phyloP scores from a whole-genome alignment of 2,797 vertebrate genomes.

The Ptychobarbus kaznakovi region DNA sequence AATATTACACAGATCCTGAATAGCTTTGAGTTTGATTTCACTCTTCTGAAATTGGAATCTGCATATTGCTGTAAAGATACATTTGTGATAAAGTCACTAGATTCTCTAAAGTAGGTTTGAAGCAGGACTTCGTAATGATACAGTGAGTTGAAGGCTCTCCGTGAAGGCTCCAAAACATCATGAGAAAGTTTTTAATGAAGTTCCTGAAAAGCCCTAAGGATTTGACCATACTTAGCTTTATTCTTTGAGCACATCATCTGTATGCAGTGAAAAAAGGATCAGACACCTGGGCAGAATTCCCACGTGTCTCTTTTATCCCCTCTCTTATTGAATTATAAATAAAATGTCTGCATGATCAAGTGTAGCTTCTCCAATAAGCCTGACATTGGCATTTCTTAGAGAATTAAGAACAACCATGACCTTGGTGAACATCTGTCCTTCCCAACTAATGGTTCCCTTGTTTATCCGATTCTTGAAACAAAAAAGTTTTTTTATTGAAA shows the following conservation, averaged over 20 bases:
- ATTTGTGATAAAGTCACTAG: constrained; percentile 12
- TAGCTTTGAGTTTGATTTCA: neutral
- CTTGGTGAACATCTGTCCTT: constrained; percentile 1
- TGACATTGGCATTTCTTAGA: constrained; percentile 32
- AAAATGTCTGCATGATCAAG: constrained; percentile 53
- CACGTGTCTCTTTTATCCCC: constrained; percentile 27
- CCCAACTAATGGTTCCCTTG: neutral
- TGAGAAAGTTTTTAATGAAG: constrained; percentile 44
- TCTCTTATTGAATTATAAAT: constrained; percentile 58
- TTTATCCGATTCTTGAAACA: neutral
- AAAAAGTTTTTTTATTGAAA: neutral
- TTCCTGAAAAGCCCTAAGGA: constrained; percentile 21
- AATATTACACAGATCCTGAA: neutral
- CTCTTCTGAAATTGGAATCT: neutral
- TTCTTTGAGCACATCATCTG: constrained; percentile 25
- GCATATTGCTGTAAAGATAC: constrained; percentile 7
- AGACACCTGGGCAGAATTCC: constrained; percentile 47
- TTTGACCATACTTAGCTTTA: constrained; percentile 14
- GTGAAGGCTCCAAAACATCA: constrained; percentile 23
- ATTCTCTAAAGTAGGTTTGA: constrained; percentile 19
- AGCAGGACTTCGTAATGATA: neutral
- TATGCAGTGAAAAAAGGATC: constrained; percentile 10
- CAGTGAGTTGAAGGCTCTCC: constrained; percentile 1
- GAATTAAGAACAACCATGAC: constrained; percentile 25
- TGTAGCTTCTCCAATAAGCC: constrained; percentile 29